phyloP scores from a whole-genome alignment of 2,113 vertebrate genomes.

The Platycercus adscitus region DNA sequence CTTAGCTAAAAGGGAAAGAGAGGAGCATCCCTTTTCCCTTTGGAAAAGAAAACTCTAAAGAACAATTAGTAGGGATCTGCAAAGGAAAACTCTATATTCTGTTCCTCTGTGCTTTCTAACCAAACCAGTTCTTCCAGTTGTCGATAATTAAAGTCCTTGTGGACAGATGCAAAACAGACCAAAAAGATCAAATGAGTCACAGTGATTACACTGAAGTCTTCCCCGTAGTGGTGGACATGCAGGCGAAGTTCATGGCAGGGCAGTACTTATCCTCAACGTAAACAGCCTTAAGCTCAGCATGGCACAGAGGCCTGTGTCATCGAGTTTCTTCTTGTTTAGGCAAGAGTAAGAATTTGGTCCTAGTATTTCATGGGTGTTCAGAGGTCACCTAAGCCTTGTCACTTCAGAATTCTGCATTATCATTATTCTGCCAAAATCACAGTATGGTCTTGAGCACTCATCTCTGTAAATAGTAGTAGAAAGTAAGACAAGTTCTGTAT shows the following conservation, averaged over 20 bases:
- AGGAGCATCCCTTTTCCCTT: background rate
- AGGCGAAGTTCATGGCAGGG: accelerated
- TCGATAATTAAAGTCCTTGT: background rate
- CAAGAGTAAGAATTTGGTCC: background rate
- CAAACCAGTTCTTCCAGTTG: background rate
- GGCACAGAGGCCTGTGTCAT: background rate
- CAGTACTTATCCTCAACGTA: background rate
- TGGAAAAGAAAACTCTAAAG: background rate
- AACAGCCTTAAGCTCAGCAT: background rate
- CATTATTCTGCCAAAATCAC: background rate
- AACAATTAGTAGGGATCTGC: background rate
- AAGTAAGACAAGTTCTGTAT: background rate
- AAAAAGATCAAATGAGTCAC: background rate
- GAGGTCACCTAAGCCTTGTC: background rate
- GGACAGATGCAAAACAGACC: background rate
- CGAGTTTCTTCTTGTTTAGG: background rate
- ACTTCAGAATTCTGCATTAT: background rate
- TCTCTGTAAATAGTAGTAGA: background rate
- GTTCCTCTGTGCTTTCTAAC: background rate
- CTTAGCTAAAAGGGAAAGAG: background rate
- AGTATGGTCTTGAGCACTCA: background rate
- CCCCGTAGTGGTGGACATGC: background rate
- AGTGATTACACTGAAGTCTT: background rate
- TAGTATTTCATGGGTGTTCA: background rate
- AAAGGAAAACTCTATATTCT: background rate